Base-by-base conservation (phyloP, 2,888 invertebrate genomes). In the Vanessa cardui region DNA sequence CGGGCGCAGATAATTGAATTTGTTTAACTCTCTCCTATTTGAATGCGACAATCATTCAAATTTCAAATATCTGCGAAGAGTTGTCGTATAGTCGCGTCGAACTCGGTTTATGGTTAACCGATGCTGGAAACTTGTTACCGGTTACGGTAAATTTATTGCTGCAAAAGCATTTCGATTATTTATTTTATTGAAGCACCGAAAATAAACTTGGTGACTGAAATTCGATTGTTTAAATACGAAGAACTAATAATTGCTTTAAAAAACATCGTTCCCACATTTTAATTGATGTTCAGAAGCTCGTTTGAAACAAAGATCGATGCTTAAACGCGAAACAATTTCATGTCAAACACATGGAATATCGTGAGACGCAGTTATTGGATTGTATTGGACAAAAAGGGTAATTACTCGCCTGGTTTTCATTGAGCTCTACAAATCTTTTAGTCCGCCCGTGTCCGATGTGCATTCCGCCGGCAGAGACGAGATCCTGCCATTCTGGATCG, bases 341-440 rank as follows among this genome's bases (percentile, higher is more conserved):
- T 56, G 39, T 33, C 18, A 18, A 56, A 33, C 33, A 18, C 39
- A 2, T 18, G 54, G 18, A 7, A 39, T 56, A 39, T 56, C 21
- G 31, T 6, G 16, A 59, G 44, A n/a, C 31, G 33, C 26, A 45
- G 50, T 52, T 31, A 16, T 58, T 15, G 46, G 60, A 26, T 18
- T n/a, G 44, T 26, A 44, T 54, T 31, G 33, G 18, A 56, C 9
- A 39, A 56, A 56, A 56, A 58, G 33, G 46, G 6, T 26, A 54
- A 54, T 68, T 20, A 66, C 72, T 72, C 74, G 88, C 90, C 83
- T 86, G 82, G 16, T 78, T 81, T n/a, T 82, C 79, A 59, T 82
- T 83, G 15, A 89, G 80, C 52, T 86, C 84, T 39, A 91, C 84
- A 69, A 88, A 90, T 54, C 91, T 82, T 69, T 88, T 90, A 31